Base-by-base conservation (phyloP, 2,113 vertebrate species). In the Trogon melanurus region DNA sequence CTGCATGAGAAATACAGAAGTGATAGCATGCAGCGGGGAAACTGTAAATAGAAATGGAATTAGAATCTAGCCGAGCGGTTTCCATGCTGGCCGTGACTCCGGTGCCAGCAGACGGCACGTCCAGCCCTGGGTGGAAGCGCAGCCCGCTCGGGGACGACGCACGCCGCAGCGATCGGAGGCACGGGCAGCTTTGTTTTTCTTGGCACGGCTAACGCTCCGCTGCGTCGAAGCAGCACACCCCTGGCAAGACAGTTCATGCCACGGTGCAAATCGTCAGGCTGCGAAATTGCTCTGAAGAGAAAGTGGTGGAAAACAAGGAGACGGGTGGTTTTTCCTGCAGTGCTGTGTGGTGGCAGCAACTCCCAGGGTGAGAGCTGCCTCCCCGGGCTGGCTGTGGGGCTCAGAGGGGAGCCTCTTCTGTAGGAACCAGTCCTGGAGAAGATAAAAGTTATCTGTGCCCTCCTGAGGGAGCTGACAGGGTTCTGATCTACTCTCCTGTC, bases 251-350 rank as follows among this genome's bases (percentile, higher is more conserved):
- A 70, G 56, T 36, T 91, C 64, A 71, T 83, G 91, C 64, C 81
- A 54, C 16, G 0, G 16, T 48, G 75, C 58, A 76, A n/a, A 61
- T 66, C 4, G 1, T 58, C 47, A 56, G 62, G 62, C 67, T 80
- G 81, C 74, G 80, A 4, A 78, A 44, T 38, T 61, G 58, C 82
- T 90, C 17, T 62, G 34, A 26, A 65, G 30, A 1, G 11, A 53
- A 85, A 62, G 48, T 5, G 0, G 30, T 41, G 53, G 60, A 64
- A 34, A 91, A 27, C 16, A 72, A 76, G 78, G 51, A 1, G 19
- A 15, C 2, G 1, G 0, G 4, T 11, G 3, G 16, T 41, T 79
- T 27, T 48, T 16, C 23, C 12, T 0, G 0, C 45, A 13, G 70
- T 30, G 30, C 65, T 65, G 78, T 10, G 57, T 48, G 5, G 34